Evolutionary conservation across 2,797 vertebrate species (phyloP).

Genomic region (Capromys pilorides): DNA sequence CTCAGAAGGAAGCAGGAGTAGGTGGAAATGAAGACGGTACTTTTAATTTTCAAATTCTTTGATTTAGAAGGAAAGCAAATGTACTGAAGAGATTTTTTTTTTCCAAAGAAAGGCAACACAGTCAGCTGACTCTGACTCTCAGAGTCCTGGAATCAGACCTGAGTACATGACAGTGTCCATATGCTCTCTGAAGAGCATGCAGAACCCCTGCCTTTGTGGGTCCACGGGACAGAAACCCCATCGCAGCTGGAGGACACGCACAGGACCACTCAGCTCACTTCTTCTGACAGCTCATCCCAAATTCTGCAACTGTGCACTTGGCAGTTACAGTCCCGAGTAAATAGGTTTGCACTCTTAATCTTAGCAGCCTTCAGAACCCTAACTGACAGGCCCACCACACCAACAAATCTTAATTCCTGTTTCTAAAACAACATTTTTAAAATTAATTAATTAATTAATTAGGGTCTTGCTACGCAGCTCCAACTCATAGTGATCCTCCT

Average conservation of each 20-base stretch:
- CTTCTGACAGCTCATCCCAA: background rate
- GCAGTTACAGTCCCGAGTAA: background rate
- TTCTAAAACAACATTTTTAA: too few relatives aligned
- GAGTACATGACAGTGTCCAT: background rate
- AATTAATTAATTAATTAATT: too few relatives aligned
- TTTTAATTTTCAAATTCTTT: slow-evolving; percentile 1
- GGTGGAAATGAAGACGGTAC: background rate
- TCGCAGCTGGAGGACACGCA: background rate
- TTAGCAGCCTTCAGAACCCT: background rate
- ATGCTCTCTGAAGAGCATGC: background rate
- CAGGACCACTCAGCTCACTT: background rate
- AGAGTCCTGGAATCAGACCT: background rate
- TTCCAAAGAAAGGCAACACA: background rate
- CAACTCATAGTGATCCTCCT: too few relatives aligned
- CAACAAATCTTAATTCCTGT: background rate
- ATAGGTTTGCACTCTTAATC: background rate
- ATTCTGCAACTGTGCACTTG: background rate
- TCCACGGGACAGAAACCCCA: background rate
- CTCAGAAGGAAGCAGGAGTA: slow-evolving; percentile 16
- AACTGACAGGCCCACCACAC: background rate
- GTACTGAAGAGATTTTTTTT: background rate
- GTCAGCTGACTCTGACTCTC: background rate
- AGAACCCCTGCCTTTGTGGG: background rate
- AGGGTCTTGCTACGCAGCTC: too few relatives aligned
- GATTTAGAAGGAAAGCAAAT: slow-evolving; percentile 33